Base-by-base conservation (phyloP, 2,113 vertebrate genomes). In the Tragelaphus scriptus region DNA sequence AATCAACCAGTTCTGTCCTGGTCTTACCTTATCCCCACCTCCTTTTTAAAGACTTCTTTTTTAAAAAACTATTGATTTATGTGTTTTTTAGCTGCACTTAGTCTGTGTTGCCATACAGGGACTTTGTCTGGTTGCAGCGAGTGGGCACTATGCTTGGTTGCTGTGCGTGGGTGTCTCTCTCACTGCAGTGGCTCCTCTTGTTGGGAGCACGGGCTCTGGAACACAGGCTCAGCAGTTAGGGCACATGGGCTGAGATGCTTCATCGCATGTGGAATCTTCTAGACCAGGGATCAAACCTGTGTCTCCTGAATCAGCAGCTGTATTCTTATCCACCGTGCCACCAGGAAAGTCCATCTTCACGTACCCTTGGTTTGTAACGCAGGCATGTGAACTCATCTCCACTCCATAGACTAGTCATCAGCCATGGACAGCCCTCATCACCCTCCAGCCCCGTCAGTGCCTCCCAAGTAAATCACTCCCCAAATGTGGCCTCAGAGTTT, bases 281-380 rank as follows among this genome's bases (percentile, higher is more conserved):
- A 12, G n/a, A 71, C 17, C 17, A 36, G 65, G 65, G n/a, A 0
- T 6, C 9, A 2, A 71, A 36, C n/a, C 65, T 0, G 9, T 12
- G 65, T 36, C 65, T 36, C 65, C n/a, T 71, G 9, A 4, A 36
- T 12, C 0, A 0, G 65, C 65, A 6, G 17, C 9, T 71, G n/a
- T 9, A 11, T 36, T 6, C 65, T 21, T 36, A 23, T 1, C 17
- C n/a, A 3, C 17, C 2, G 65, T 36, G n/a, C n/a, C 65, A 36
- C 65, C 65, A 71, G 65, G 17, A 71, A 71, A 21, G n/a, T 11
- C 65, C 65, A 9, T 71, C 65, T 71, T 36, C 2, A 21, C 0
- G 9, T 40, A 19, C 44, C 63, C 55, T 47, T 6, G n/a, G 44
- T n/a, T 36, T 71, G 65, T 47, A n/a, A 55, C 1, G 7, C n/a